These are phyloP conservation scores for Cephalotes varians DNA, from an alignment of 2,888 invertebrate species.

Conservation along the genomic window DNA sequence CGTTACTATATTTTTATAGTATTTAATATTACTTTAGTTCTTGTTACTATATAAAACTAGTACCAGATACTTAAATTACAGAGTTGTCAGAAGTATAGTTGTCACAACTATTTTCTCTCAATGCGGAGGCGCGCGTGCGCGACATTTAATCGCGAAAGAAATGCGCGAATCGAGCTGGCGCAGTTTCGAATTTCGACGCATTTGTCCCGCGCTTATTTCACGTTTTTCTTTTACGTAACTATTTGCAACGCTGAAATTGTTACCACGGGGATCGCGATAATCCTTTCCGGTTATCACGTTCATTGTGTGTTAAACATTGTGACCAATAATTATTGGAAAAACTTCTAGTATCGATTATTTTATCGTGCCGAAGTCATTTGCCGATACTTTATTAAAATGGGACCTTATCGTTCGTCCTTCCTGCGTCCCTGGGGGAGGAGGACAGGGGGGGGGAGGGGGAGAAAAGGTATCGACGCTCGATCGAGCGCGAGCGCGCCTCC, in stretches of 20 bases:
- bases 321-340: not conserved
- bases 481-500: slow-evolving; percentile 4
- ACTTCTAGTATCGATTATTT: not conserved
- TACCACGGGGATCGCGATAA: not conserved
- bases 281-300: not conserved
- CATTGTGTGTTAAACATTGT: not conserved
- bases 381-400: not conserved
- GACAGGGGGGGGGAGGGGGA: not conserved
- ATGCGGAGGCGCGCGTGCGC: no score
- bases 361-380: not conserved
- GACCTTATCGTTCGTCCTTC: not conserved
- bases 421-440: no score
- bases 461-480: not conserved
- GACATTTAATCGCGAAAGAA: not conserved
- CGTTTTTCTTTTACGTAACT: not conserved
- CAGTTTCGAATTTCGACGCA: not conserved
- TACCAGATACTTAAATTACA: no score
- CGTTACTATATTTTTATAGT: no score
- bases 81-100: no score
- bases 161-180: not conserved
- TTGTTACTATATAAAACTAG: no score
- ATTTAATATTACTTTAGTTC: no score
- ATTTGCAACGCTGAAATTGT: not conserved
- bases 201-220: not conserved
- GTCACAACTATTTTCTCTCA: no score